Conservation (phyloP, 2,113 vertebrate species). For the Xerus inauris region DNA sequence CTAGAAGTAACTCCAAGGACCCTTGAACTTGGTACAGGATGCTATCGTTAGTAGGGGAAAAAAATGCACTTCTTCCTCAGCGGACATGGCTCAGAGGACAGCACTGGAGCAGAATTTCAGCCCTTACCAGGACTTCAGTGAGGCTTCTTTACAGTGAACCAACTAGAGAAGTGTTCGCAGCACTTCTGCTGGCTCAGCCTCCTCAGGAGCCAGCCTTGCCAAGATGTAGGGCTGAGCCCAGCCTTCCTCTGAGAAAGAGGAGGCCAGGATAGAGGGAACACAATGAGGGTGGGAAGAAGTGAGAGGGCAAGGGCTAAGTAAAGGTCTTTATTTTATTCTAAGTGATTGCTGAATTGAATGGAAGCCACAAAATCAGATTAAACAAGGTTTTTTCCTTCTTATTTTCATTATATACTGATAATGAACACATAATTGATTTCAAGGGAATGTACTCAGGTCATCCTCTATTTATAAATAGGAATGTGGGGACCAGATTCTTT, state of each 20-base stretch:
- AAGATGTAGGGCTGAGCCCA: background rate
- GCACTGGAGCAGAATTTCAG: background rate
- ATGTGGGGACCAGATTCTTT: background rate
- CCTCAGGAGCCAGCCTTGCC: background rate
- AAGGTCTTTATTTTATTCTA: background rate
- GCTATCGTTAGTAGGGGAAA: background rate
- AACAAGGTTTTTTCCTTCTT: background rate
- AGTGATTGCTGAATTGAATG: background rate
- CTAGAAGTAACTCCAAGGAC: background rate
- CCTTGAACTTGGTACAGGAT: background rate
- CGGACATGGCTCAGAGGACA: background rate
- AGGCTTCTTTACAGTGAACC: background rate
- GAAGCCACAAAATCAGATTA: slow-evolving; percentile 13
- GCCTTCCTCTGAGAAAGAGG: background rate
- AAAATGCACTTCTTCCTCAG: background rate
- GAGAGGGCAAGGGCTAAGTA: background rate
- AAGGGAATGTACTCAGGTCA: background rate
- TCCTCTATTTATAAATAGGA: background rate
- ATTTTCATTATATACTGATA: background rate
- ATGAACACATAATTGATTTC: background rate
- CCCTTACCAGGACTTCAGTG: background rate
- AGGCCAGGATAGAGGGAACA: background rate
- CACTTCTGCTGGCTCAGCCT: background rate
- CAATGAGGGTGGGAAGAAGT: no score
- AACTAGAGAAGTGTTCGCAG: background rate